These are phyloP conservation scores for Eretmochelys imbricata DNA, from an alignment of 2,113 vertebrate species.

Conservation along the genomic window DNA sequence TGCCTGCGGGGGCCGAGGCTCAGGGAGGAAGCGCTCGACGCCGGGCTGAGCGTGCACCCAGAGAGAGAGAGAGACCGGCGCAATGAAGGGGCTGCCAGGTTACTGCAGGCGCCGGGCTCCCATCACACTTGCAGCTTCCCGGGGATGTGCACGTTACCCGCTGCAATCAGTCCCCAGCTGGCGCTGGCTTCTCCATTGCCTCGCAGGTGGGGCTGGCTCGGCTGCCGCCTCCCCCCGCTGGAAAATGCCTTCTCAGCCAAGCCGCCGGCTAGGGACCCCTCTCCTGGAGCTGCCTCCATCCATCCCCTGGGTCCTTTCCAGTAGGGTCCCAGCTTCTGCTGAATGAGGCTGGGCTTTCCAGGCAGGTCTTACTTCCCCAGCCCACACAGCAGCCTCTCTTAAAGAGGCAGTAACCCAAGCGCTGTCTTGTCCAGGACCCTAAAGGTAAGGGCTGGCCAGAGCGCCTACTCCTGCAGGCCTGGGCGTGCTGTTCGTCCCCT, in stretches of 20 bases:
- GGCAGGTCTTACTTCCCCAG: slow-evolving; percentile 26
- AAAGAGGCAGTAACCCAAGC: slow-evolving; percentile 40
- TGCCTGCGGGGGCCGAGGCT: background rate
- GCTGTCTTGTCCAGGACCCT: background rate
- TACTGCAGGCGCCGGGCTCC: background rate
- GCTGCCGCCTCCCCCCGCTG: background rate
- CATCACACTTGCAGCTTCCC: background rate
- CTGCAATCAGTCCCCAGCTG: background rate
- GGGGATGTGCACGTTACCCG: background rate
- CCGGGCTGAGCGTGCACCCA: background rate
- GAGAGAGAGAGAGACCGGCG: fast-evolving
- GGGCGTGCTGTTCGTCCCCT: background rate
- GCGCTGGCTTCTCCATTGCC: background rate
- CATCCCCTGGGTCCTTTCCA: background rate
- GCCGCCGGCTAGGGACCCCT: background rate
- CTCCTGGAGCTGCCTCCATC: background rate
- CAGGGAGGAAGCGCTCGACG: background rate
- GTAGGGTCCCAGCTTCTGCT: background rate
- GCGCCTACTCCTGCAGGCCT: background rate
- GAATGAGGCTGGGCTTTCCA: slow-evolving; percentile 27
- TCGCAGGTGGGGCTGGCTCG: background rate
- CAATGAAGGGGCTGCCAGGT: background rate
- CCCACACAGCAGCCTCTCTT: slow-evolving; percentile 52
- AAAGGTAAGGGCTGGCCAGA: background rate
- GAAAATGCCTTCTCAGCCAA: background rate